Evolutionary conservation across 2,113 vertebrate species (phyloP).

Genomic region (Psittacula cyanocephala): DNA sequence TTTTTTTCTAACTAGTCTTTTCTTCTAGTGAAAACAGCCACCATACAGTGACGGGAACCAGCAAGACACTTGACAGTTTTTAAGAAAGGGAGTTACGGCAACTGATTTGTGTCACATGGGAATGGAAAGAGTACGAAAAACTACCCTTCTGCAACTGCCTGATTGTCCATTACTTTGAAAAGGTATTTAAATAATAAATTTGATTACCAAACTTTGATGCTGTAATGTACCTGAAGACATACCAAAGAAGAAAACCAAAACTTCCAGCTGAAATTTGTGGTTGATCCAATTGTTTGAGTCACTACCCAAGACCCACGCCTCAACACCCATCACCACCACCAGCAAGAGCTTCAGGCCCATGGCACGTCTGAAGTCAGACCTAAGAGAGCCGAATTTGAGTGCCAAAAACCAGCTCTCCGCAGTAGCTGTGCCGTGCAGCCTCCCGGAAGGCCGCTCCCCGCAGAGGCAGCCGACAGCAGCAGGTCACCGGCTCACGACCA

Average conservation of each 20-base stretch:
- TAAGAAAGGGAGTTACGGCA: fast-evolving
- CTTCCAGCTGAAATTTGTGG: not conserved
- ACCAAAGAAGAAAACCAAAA: not conserved
- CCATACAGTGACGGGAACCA: fast-evolving
- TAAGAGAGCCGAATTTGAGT: fast-evolving
- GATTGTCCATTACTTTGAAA: not conserved
- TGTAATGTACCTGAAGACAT: not conserved
- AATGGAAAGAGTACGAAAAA: not conserved
- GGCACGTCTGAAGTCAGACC: too few species aligned
- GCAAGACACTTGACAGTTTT: fast-evolving
- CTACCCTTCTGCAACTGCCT: not conserved
- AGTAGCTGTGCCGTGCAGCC: fast-evolving
- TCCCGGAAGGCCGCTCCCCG: not conserved
- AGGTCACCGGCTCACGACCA: too few species aligned
- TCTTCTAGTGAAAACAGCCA: not conserved
- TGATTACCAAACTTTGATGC: not conserved
- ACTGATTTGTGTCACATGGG: fast-evolving
- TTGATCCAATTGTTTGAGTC: not conserved
- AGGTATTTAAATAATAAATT: not conserved
- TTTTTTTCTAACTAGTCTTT: fast-evolving
- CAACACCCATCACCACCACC: fast-evolving
- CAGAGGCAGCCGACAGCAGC: not conserved
- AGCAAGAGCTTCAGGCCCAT: not conserved
- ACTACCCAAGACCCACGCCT: too few species aligned
- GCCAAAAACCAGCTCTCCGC: fast-evolving